Percentiles rank a stretch among this genome's conserved stretches.
Evolutionary conservation across 2,797 vertebrate species (phyloP).

Genomic region (Poecile montanus): DNA sequence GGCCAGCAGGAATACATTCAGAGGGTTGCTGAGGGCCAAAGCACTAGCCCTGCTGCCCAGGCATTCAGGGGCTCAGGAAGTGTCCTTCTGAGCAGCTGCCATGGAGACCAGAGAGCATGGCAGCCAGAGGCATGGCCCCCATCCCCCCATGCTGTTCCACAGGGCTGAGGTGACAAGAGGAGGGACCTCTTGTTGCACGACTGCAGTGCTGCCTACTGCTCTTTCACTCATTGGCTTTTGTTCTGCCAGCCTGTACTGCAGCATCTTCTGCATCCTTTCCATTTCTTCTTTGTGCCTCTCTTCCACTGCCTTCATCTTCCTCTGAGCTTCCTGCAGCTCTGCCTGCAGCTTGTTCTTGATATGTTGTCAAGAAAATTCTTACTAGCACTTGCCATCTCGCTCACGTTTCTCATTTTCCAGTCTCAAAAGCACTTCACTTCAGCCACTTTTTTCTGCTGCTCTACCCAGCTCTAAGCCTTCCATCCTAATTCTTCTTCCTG

Average conservation of each 20-base stretch:
- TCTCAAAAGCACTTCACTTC: not conserved
- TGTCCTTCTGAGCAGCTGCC: not conserved
- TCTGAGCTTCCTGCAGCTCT: not conserved
- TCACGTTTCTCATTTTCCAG: not conserved
- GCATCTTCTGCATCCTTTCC: not conserved
- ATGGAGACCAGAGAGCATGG: not conserved
- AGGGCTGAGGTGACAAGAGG: not conserved
- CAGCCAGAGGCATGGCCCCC: not conserved
- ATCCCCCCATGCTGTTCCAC: not conserved
- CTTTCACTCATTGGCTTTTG: slow-evolving; percentile 53
- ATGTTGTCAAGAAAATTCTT: not conserved
- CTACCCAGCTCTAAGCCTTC: not conserved
- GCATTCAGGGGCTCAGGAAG: not conserved
- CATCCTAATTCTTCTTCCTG: not conserved
- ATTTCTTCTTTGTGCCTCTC: slow-evolving; percentile 45
- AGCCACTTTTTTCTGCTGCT: not conserved
- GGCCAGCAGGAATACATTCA: not conserved
- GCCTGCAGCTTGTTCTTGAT: slow-evolving; percentile 17
- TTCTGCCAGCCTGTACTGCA: slow-evolving; percentile 43
- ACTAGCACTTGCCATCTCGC: not conserved
- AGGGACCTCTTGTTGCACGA: not conserved
- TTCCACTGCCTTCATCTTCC: not conserved
- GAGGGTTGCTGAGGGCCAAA: not conserved
- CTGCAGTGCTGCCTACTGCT: not conserved
- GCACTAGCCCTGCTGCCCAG: not conserved